A percentile compares a stretch with the other conserved stretches of the same genome.
phyloP scores from a whole-genome alignment of 2,888 invertebrate genomes.

The Pantelozetes paolii region DNA sequence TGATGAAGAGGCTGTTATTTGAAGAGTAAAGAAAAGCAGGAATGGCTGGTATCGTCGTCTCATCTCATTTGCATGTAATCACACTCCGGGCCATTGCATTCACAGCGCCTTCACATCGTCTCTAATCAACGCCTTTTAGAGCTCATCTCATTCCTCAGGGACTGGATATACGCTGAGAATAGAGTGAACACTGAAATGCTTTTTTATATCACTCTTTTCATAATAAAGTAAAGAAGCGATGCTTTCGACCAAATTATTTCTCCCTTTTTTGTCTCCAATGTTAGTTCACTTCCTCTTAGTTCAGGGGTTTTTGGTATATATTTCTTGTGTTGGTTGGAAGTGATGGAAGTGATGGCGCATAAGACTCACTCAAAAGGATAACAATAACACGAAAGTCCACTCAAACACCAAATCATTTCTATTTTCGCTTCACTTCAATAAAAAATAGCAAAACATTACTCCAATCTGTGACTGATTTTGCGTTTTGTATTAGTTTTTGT shows the following conservation, averaged over 20 bases:
- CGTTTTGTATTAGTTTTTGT: neutral
- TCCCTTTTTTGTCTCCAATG: neutral
- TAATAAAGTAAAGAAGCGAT: neutral
- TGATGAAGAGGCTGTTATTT: slow-evolving; percentile 15
- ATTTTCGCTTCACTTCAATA: slow-evolving; percentile 22
- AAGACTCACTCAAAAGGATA: slow-evolving; percentile 2
- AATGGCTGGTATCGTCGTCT: neutral
- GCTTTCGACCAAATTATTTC: slow-evolving; percentile 24
- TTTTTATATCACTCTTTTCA: slow-evolving; percentile 20
- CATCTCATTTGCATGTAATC: slow-evolving; percentile 35
- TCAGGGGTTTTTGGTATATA: neutral
- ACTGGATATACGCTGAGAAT: neutral
- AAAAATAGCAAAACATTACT: neutral
- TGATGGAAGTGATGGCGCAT: slow-evolving; percentile 22
- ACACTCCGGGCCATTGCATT: slow-evolving; percentile 24
- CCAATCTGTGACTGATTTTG: neutral
- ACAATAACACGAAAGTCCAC: slow-evolving; percentile 24
- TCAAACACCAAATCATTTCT: slow-evolving; percentile 20
- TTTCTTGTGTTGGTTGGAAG: slow-evolving; percentile 14
- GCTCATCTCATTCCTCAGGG: slow-evolving; percentile 27
- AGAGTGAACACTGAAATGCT: neutral
- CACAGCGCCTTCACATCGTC: neutral
- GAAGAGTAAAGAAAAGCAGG: slow-evolving; percentile 23
- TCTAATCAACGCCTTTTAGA: slow-evolving; percentile 28
- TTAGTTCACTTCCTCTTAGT: slow-evolving; percentile 27